Percentiles rank a stretch among this genome's conserved stretches.
Evolutionary conservation across 2,797 vertebrate species (phyloP).

Genomic region (Natrix natrix): DNA sequence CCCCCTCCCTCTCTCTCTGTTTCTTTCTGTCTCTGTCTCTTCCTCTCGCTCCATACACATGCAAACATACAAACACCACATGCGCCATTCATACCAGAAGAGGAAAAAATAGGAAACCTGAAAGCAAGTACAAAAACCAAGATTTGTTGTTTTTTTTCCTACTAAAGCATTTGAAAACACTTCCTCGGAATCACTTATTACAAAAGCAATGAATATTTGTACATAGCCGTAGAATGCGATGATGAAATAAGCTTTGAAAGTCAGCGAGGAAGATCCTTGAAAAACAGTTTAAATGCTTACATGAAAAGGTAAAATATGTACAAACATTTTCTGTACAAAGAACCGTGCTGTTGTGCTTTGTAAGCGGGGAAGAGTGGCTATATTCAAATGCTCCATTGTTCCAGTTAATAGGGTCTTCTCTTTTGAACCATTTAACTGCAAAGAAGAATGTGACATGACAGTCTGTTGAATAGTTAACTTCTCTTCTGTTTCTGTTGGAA

Average conservation of each 20-base stretch:
- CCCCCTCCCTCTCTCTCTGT: no score
- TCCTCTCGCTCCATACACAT: not conserved
- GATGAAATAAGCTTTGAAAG: not conserved
- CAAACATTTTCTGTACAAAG: not conserved
- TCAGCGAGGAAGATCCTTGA: not conserved
- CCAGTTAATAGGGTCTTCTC: not conserved
- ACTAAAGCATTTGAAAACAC: not conserved
- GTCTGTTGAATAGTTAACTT: not conserved
- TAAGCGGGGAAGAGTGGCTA: not conserved
- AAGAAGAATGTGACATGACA: not conserved
- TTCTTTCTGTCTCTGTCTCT: no score
- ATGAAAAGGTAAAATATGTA: not conserved
- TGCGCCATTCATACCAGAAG: not conserved
- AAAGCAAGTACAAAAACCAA: no score
- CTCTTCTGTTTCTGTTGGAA: not conserved
- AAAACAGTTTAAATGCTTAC: not conserved
- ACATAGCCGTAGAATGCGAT: rapidly evolving
- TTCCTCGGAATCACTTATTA: not conserved
- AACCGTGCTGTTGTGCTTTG: not conserved
- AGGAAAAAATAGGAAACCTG: not conserved
- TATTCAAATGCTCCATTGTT: not conserved
- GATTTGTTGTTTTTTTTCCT: no score
- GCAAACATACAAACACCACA: not conserved
- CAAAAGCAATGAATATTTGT: not conserved
- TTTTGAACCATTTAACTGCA: not conserved